Percentiles rank a stretch among this genome's conserved stretches.
phyloP scores from a whole-genome alignment of 2,113 vertebrate species.

The Corydoras maculifer region DNA sequence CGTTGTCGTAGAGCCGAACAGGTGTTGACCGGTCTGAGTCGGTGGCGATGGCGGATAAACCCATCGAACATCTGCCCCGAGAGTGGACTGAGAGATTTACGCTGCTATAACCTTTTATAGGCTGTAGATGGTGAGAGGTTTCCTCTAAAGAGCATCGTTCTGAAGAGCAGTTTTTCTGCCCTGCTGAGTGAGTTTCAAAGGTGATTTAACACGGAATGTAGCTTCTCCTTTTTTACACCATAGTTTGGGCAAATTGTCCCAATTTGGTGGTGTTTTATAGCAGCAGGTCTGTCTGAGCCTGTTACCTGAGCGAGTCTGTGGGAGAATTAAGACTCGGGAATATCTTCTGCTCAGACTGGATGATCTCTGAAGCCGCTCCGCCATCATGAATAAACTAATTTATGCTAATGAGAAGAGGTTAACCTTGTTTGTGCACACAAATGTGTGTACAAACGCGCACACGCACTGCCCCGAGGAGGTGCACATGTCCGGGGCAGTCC shows the following conservation, averaged over 20 bases:
- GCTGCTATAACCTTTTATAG: conserved; percentile 34
- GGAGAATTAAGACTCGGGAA: too few relatives aligned
- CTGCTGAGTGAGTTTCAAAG: background rate
- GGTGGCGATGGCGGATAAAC: conserved; percentile 20
- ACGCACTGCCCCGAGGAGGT: background rate
- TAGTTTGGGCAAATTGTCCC: too few relatives aligned
- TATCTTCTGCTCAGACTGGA: background rate
- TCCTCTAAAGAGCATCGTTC: conserved; percentile 16
- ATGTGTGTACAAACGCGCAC: background rate
- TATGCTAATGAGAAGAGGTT: conserved; percentile 29
- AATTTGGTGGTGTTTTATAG: too few relatives aligned
- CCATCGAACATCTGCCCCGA: conserved; percentile 25
- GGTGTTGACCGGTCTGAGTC: conserved; percentile 20
- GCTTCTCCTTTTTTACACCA: too few relatives aligned
- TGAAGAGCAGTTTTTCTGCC: background rate
- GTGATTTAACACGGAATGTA: too few relatives aligned
- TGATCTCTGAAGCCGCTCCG: background rate
- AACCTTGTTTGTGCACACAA: conserved; percentile 18
- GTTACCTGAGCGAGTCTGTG: too few relatives aligned
- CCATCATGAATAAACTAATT: conserved; percentile 32
- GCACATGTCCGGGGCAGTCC: background rate
- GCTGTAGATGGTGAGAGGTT: conserved; percentile 13
- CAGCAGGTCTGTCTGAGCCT: too few relatives aligned
- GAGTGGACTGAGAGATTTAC: conserved; percentile 28
- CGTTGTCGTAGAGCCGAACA: conserved; percentile 12